Conservation (phyloP, 53 echinoderm and acorn worm species). For the Arbacia lixula region DNA sequence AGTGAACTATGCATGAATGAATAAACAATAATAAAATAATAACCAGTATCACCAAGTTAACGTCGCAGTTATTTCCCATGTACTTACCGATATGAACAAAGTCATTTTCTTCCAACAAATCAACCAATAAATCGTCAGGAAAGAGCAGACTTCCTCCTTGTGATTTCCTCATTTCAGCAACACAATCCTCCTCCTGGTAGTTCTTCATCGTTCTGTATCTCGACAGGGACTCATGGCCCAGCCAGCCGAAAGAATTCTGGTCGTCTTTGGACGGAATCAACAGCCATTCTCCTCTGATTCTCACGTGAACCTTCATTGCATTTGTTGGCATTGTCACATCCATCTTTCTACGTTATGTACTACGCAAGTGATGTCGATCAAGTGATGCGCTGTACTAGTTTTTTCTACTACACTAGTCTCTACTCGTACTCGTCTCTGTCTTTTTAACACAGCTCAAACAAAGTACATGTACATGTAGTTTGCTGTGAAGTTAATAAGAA, state of each 20-base stretch:
- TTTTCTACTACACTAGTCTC: too few species aligned
- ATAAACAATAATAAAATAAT: too few species aligned
- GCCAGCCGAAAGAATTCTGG: slow-evolving; percentile 69
- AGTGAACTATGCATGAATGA: too few species aligned
- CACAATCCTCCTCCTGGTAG: slow-evolving; percentile 55
- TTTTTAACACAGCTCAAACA: too few species aligned
- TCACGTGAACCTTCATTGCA: slow-evolving; percentile 83
- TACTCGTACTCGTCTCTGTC: too few species aligned
- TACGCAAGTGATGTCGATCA: too few species aligned
- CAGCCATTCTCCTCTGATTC: slow-evolving; percentile 89
- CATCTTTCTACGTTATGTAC: too few species aligned
- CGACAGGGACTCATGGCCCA: slow-evolving; percentile 69
- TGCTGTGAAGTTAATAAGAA: too few species aligned
- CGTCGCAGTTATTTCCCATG: too few species aligned
- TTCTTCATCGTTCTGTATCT: slow-evolving; percentile 72
- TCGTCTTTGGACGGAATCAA: slow-evolving; percentile 76
- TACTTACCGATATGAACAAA: slow-evolving; percentile 86
- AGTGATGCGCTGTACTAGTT: too few species aligned
- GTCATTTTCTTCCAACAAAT: slow-evolving; percentile 88
- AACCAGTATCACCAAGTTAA: background rate
- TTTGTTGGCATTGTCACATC: too few species aligned
- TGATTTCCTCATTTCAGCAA: slow-evolving; percentile 78
- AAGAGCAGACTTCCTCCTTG: slow-evolving; percentile 87
- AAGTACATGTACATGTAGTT: too few species aligned
- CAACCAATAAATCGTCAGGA: slow-evolving; percentile 76